Evolutionary conservation across 2,888 invertebrate species (phyloP).

Genomic region (Drosophila stalkeri): DNA sequence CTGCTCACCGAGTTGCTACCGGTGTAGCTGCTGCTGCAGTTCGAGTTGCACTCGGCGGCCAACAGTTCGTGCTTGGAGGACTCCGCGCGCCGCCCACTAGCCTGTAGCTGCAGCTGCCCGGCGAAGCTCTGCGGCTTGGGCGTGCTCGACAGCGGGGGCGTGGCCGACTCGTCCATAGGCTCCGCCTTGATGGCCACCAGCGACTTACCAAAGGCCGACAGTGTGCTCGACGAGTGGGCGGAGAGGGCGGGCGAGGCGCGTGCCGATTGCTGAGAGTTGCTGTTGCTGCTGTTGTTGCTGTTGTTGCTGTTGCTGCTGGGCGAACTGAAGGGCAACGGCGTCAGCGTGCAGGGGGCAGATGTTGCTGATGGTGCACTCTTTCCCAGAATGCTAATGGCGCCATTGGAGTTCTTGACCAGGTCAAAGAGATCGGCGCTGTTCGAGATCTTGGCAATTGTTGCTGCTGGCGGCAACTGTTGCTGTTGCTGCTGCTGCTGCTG

Average conservation of each 20-base stretch:
- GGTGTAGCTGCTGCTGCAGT: slow-evolving; percentile 63
- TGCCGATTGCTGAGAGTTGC: slow-evolving; percentile 42
- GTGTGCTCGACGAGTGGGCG: slow-evolving; percentile 55
- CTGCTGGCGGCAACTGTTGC: slow-evolving; percentile 11
- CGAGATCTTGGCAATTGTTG: slow-evolving; percentile 47
- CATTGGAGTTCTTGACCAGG: slow-evolving; percentile 83
- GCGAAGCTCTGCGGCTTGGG: slow-evolving; percentile 65
- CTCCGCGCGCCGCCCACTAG: slow-evolving; percentile 41
- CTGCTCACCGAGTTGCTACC: slow-evolving; percentile 79
- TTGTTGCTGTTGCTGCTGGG: slow-evolving; percentile 51
- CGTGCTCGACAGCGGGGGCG: slow-evolving; percentile 35
- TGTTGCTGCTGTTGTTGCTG: slow-evolving; percentile 28
- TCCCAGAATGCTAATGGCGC: slow-evolving; percentile 74
- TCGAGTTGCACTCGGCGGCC: slow-evolving; percentile 67
- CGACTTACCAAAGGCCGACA: slow-evolving; percentile 71
- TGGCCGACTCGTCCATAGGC: slow-evolving; percentile 66
- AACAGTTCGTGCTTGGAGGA: slow-evolving; percentile 69
- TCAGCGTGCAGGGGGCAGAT: slow-evolving; percentile 2
- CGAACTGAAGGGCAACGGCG: slow-evolving; percentile 63
- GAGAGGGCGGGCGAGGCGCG: slow-evolving; percentile 60
- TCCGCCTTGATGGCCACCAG: slow-evolving; percentile 69
- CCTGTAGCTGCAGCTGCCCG: slow-evolving; percentile 69
- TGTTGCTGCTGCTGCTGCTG: slow-evolving; percentile 2
- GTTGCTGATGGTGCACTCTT: slow-evolving; percentile 18
- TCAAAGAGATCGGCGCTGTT: slow-evolving; percentile 81